Conservation (phyloP, 2,113 vertebrate genomes). For the Noturus placidus region DNA sequence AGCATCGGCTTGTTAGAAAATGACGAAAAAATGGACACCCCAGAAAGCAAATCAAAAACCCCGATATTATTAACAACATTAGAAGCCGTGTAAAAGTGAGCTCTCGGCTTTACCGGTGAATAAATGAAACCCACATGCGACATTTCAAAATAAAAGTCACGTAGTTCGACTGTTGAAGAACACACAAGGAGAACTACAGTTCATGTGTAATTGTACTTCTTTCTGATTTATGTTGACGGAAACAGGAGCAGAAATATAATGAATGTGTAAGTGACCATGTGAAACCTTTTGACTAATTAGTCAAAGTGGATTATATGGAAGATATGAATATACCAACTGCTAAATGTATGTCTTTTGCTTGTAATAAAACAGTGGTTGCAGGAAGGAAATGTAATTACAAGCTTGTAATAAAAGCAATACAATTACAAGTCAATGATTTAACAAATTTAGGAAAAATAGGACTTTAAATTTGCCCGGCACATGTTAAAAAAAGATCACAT, state of each 20-base stretch:
- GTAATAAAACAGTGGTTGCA: background rate
- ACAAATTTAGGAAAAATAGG: background rate
- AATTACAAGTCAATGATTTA: background rate
- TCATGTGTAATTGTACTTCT: background rate
- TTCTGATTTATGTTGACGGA: too few species aligned
- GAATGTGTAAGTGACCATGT: background rate
- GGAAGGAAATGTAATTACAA: background rate
- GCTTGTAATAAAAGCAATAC: background rate
- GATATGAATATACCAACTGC: background rate
- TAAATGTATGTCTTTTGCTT: background rate
- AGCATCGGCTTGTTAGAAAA: too few species aligned
- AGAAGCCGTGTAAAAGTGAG: background rate
- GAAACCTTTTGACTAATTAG: background rate
- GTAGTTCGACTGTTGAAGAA: too few species aligned
- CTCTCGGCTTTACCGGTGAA: background rate
- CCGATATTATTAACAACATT: background rate
- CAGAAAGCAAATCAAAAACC: too few species aligned
- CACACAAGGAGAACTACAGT: background rate
- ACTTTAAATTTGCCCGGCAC: background rate
- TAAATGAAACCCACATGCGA: background rate
- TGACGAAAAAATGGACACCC: background rate
- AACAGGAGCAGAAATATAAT: too few species aligned
- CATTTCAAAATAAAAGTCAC: constrained; percentile 3
- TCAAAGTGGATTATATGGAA: background rate
- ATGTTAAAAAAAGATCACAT: background rate